Conservation (phyloP, 2,113 vertebrate species). For the Serilophus lunatus region DNA sequence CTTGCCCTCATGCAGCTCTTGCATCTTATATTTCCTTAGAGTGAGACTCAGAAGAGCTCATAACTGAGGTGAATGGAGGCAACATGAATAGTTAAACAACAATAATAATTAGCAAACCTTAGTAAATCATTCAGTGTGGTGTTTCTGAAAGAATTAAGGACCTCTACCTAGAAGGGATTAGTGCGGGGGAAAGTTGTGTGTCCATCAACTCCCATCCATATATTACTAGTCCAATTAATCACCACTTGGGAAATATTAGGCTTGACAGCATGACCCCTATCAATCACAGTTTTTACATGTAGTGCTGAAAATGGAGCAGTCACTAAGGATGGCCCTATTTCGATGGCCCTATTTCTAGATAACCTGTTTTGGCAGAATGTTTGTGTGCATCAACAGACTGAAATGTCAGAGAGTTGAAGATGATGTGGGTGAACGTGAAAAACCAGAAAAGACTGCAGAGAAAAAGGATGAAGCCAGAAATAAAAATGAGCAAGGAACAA, state of each 20-base stretch:
- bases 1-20: not conserved
- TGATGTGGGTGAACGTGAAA: slow-evolving; percentile 21
- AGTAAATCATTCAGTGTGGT: not conserved
- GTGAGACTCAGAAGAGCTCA: not conserved
- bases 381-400: slow-evolving; percentile 43
- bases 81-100: not conserved
- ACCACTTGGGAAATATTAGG: not conserved
- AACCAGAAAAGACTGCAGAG: not conserved
- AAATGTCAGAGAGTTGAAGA: slow-evolving; percentile 40
- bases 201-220: not conserved
- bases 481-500: not conserved
- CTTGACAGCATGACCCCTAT: slow-evolving; percentile 15
- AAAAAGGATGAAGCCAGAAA: not conserved
- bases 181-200: not conserved
- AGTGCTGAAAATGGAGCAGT: slow-evolving; percentile 50
- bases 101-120: not conserved
- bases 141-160: not conserved
- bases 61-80: not conserved
- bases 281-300: not conserved
- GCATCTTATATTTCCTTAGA: not conserved
- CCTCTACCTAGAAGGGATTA: not conserved
- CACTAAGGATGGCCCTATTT: slow-evolving; percentile 19
- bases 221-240: not conserved
- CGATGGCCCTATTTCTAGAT: slow-evolving; percentile 4
- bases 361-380: slow-evolving; percentile 43